Conservation (phyloP, 1,140 invertebrate genomes). For the Condylostylus longicornis region DNA sequence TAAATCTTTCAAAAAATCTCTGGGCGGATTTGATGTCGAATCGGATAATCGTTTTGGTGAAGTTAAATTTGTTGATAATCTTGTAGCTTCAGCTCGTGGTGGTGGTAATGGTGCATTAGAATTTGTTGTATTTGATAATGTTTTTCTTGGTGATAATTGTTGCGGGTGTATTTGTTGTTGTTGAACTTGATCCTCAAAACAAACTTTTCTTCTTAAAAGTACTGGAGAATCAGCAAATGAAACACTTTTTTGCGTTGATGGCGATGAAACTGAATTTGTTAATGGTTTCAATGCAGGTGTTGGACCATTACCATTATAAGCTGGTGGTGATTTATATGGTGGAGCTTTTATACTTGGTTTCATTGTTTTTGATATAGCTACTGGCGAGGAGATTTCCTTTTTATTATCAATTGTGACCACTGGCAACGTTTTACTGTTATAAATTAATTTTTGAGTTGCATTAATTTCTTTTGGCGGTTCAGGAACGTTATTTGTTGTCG, state of each 20-base stretch:
- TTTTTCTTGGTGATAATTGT: constrained; percentile 12
- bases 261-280: constrained; percentile 11
- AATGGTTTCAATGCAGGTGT: neutral
- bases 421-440: constrained; percentile 18
- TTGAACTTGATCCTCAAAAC: constrained; percentile 20
- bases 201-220: constrained; percentile 28
- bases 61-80: constrained; percentile 25
- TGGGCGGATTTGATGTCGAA: constrained; percentile 57
- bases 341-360: constrained; percentile 28
- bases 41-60: constrained; percentile 61
- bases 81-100: constrained; percentile 53
- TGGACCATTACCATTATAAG: constrained; percentile 20
- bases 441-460: constrained; percentile 2
- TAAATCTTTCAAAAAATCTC: constrained; percentile 71
- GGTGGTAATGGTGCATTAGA: constrained; percentile 46
- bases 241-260: constrained; percentile 22
- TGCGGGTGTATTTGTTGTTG: constrained; percentile 1
- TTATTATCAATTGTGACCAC: neutral
- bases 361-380: constrained; percentile 25
- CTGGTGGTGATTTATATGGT: constrained; percentile 30
- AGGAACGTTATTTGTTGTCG: neutral
- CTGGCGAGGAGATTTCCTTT: constrained; percentile 12
- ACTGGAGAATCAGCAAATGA: constrained; percentile 31
- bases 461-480: constrained; percentile 5
- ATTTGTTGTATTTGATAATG: constrained; percentile 17